A percentile compares a stretch with the other conserved stretches of the same genome.
Conservation (phyloP, 2,113 vertebrate species). For the Perca schrenkii region DNA sequence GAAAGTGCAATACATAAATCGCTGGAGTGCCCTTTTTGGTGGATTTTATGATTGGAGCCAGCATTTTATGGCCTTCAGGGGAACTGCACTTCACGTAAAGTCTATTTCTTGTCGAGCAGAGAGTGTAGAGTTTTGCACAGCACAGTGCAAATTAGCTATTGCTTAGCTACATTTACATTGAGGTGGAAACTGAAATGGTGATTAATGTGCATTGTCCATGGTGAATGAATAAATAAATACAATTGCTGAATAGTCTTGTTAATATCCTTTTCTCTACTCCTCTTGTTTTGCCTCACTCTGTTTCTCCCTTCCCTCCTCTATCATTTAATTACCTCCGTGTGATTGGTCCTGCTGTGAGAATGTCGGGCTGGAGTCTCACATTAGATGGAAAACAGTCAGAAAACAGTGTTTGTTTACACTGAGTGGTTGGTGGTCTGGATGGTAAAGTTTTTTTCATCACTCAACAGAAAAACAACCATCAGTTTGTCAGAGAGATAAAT, state of each 20-base stretch:
- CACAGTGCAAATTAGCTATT: too few species aligned
- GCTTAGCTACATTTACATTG: too few species aligned
- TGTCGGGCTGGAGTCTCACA: slow-evolving; percentile 48
- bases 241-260: slow-evolving; percentile 27
- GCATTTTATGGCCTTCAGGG: slow-evolving; percentile 1
- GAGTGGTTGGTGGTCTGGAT: slow-evolving; percentile 70
- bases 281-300: slow-evolving; percentile 25
- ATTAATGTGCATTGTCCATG: too few species aligned
- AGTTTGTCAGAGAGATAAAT: slow-evolving; percentile 47
- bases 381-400: slow-evolving; percentile 58
- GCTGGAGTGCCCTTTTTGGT: neutral
- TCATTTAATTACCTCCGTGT: slow-evolving; percentile 64
- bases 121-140: neutral
- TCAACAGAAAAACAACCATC: slow-evolving; percentile 45
- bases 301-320: slow-evolving; percentile 33
- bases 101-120: neutral
- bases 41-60: neutral
- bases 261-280: slow-evolving; percentile 25
- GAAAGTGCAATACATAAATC: neutral
- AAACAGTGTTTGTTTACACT: slow-evolving; percentile 65
- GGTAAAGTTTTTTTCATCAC: slow-evolving; percentile 1
- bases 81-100: neutral
- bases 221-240: too few species aligned
- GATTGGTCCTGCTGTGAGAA: slow-evolving; percentile 62
- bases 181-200: too few species aligned